Percentiles rank a stretch among this genome's conserved stretches.
These are phyloP conservation scores for Trichomycterus rosablanca DNA, from an alignment of 2,113 vertebrate genomes.

Conservation along the genomic window DNA sequence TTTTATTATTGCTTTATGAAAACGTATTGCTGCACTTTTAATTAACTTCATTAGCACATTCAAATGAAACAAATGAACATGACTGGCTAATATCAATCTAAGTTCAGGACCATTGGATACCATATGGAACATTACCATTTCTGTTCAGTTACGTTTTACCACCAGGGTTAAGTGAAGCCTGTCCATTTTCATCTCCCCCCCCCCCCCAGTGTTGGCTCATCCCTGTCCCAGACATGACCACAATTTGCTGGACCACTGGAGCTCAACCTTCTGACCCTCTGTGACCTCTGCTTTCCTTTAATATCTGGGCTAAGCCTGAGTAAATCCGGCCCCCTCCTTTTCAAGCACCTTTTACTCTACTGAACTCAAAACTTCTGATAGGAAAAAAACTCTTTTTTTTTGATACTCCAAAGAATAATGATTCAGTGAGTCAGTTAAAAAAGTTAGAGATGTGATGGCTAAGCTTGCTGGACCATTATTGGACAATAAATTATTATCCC, in stretches of 20 bases:
- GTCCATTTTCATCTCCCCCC: constrained; percentile 49
- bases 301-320: constrained; percentile 10
- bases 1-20: too few species aligned
- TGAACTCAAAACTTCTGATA: constrained; percentile 38
- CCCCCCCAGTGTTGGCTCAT: constrained; percentile 47
- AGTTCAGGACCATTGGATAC: too few species aligned
- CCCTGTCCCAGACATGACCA: constrained; percentile 60
- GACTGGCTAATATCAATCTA: too few species aligned
- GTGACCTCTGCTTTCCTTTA: constrained; percentile 41
- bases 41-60: too few species aligned
- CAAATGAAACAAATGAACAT: too few species aligned
- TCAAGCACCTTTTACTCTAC: too few species aligned
- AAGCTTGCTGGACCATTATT: constrained; percentile 52
- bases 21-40: too few species aligned
- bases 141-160: constrained; percentile 7
- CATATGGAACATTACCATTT: too few species aligned
- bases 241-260: constrained; percentile 70
- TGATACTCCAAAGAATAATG: constrained; percentile 24
- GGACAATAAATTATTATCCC: constrained; percentile 52
- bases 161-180: constrained; percentile 26
- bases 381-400: constrained; percentile 52
- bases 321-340: constrained; percentile 23
- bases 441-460: constrained; percentile 45
- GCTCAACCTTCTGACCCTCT: constrained; percentile 63
- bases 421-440: constrained; percentile 49